A percentile compares a stretch with the other conserved stretches of the same genome.
These are phyloP conservation scores for Polymixis flavicincta DNA, from an alignment of 2,888 invertebrate genomes.

Conservation along the genomic window DNA sequence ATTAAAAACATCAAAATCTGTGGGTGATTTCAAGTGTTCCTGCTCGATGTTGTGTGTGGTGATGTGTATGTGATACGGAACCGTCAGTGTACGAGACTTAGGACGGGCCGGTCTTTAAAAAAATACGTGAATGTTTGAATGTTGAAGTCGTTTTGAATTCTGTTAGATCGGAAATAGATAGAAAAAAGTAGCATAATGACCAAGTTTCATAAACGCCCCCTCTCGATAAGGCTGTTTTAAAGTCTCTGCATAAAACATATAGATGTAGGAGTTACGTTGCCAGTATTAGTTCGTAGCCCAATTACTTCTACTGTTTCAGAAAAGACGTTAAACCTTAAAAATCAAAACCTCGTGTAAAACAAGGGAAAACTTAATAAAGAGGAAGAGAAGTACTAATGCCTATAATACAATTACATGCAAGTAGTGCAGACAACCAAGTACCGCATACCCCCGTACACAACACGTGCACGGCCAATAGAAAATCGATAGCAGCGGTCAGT, in stretches of 20 bases:
- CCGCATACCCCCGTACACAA: conserved; percentile 56
- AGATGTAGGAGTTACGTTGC: neutral
- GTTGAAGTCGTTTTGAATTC: neutral
- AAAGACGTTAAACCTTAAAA: neutral
- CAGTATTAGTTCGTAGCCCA: neutral
- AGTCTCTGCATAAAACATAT: neutral
- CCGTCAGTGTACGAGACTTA: neutral
- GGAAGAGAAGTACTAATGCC: conserved; percentile 48
- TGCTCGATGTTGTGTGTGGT: neutral
- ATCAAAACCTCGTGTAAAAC: neutral
- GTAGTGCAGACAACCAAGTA: conserved; percentile 53
- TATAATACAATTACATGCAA: conserved; percentile 64
- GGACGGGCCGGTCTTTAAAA: neutral
- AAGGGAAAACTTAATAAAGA: conserved; percentile 53
- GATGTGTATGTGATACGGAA: neutral
- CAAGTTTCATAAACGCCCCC: neutral
- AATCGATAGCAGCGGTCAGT: conserved; percentile 83
- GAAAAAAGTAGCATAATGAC: neutral
- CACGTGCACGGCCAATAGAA: conserved; percentile 75
- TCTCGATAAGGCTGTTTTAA: neutral
- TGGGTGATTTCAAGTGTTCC: neutral
- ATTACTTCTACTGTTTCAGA: neutral
- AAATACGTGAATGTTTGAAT: neutral
- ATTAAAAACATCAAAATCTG: neutral
- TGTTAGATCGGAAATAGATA: neutral